These are phyloP conservation scores for Kryptolebias marmoratus DNA, from an alignment of 2,113 vertebrate species.

Conservation along the genomic window DNA sequence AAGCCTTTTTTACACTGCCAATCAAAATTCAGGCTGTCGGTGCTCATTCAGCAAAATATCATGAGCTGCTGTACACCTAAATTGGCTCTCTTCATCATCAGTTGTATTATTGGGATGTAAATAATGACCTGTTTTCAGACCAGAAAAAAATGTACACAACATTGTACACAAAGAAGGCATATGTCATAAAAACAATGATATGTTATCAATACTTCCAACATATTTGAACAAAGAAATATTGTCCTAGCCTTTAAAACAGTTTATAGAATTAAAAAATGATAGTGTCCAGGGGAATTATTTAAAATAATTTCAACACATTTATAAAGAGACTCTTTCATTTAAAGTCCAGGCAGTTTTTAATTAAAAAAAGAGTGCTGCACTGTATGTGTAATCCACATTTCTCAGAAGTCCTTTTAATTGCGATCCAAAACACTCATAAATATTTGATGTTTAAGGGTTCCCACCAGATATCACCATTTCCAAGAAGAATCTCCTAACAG, in stretches of 20 bases:
- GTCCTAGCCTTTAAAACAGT: background rate
- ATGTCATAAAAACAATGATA: background rate
- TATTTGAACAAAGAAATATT: background rate
- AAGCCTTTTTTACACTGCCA: background rate
- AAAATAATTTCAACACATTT: background rate
- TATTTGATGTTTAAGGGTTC: conserved; percentile 60
- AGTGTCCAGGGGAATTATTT: background rate
- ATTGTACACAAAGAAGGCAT: background rate
- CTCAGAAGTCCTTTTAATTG: conserved; percentile 59
- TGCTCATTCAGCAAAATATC: conserved; percentile 9
- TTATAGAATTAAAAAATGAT: no score
- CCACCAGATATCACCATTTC: conserved; percentile 54
- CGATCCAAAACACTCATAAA: conserved; percentile 61
- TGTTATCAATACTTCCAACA: background rate
- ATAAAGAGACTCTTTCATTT: no score
- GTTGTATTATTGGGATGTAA: conserved; percentile 45
- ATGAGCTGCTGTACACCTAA: background rate
- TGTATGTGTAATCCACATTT: conserved; percentile 6
- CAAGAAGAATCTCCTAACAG: conserved; percentile 32
- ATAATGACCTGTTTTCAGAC: conserved; percentile 46
- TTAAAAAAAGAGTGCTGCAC: background rate
- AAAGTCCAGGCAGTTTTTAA: no score
- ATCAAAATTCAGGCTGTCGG: background rate
- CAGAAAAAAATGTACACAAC: background rate
- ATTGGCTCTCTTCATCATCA: conserved; percentile 28